Evolutionary conservation across 1,140 invertebrate species (phyloP).

Genomic region (Drosophila pseudoobscura): DNA sequence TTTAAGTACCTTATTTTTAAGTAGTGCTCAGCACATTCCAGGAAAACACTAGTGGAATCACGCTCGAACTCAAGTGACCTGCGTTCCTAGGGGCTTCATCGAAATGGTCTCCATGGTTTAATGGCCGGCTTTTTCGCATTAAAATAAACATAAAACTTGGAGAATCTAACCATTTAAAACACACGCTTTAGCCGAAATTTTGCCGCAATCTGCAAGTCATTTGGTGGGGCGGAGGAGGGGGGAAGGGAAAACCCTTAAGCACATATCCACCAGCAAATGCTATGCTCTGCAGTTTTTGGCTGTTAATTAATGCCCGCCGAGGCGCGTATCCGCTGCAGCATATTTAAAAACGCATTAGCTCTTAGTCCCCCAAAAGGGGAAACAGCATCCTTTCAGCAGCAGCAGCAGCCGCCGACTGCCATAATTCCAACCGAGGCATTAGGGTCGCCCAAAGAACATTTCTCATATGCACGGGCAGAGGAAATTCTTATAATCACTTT

Average conservation of each 20-base stretch:
- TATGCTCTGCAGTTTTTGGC: constrained; percentile 32
- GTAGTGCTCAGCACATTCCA: no score
- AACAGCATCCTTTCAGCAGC: constrained; percentile 16
- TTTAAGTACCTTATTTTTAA: no score
- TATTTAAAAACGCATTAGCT: constrained; percentile 80
- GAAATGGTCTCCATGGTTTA: no score
- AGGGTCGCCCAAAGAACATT: constrained; percentile 28
- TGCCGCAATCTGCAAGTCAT: constrained; percentile 19
- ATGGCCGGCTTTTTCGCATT: background rate
- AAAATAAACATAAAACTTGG: background rate
- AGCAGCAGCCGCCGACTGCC: constrained; percentile 32
- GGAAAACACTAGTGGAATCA: no score
- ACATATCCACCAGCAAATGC: constrained; percentile 5
- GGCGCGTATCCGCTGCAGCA: constrained; percentile 62
- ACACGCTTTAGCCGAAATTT: constrained; percentile 3
- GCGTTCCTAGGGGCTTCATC: no score
- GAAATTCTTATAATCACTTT: constrained; percentile 67
- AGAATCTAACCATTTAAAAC: constrained; percentile 1
- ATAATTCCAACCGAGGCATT: constrained; percentile 53
- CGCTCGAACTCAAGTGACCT: no score
- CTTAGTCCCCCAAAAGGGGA: constrained; percentile 8
- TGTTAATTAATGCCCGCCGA: constrained; percentile 75
- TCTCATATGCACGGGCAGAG: constrained; percentile 15
- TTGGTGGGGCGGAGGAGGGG: background rate
- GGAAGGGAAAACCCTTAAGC: constrained; percentile 3